A percentile compares a stretch with the other conserved stretches of the same genome.
phyloP scores from a whole-genome alignment of 2,113 vertebrate genomes.

The Triplophysa dalaica region DNA sequence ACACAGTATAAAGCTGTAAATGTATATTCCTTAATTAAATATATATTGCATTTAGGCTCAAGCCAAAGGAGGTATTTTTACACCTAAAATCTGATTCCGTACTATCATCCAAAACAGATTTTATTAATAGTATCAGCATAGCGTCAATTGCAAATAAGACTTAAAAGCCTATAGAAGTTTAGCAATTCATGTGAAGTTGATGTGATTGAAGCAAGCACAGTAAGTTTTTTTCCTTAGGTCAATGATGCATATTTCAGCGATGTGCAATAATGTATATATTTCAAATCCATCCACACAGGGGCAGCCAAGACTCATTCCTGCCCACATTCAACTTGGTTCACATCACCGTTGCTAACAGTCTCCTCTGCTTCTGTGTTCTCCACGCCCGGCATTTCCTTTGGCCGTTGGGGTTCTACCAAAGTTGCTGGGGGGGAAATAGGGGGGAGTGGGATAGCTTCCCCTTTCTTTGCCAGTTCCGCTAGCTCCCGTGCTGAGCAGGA shows the following conservation, averaged over 20 bases:
- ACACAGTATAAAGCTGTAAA: not conserved
- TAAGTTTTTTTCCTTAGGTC: not conserved
- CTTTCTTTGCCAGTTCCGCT: slow-evolving; percentile 65
- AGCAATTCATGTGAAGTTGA: not conserved
- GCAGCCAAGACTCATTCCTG: slow-evolving; percentile 37
- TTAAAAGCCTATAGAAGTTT: not conserved
- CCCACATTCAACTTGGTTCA: slow-evolving; percentile 52
- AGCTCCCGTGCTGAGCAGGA: slow-evolving; percentile 77
- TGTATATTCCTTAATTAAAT: not conserved
- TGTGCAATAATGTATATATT: not conserved
- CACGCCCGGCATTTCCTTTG: slow-evolving; percentile 8
- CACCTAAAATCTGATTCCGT: not conserved
- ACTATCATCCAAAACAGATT: not conserved
- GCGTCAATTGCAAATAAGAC: not conserved
- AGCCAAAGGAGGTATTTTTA: not conserved
- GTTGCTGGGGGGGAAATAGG: slow-evolving; percentile 41
- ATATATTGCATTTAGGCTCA: not conserved
- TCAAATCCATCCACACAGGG: not conserved
- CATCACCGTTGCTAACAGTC: slow-evolving; percentile 56
- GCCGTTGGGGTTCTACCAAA: not conserved
- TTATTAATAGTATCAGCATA: not conserved
- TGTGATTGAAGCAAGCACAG: not conserved
- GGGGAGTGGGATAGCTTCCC: slow-evolving; percentile 55
- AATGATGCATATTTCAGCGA: not conserved
- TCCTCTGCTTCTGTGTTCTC: slow-evolving; percentile 33